A percentile compares a stretch with the other conserved stretches of the same genome.
These are phyloP conservation scores for Grammomys surdaster DNA, from an alignment of 2,113 vertebrate species.

Conservation along the genomic window DNA sequence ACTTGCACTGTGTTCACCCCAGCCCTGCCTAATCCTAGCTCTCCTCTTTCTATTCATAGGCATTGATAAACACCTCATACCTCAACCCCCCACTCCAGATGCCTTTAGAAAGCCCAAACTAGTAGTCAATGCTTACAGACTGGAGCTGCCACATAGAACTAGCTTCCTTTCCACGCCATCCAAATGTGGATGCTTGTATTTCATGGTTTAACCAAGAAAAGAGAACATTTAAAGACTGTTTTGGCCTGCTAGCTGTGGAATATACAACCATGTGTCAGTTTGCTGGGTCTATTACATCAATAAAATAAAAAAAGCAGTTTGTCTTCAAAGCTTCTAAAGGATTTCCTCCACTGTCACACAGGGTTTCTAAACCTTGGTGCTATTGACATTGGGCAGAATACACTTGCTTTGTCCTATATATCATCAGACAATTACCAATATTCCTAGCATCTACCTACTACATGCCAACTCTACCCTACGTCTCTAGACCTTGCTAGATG, in stretches of 20 bases:
- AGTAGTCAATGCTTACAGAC: background rate
- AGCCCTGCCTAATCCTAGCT: background rate
- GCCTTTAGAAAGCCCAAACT: background rate
- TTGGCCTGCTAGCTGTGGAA: background rate
- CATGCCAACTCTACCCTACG: background rate
- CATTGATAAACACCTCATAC: background rate
- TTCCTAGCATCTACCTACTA: background rate
- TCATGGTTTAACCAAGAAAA: background rate
- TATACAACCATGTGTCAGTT: background rate
- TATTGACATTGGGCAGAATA: background rate
- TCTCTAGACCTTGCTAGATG: background rate
- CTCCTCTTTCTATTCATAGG: background rate
- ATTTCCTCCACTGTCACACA: background rate
- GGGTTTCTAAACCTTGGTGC: background rate
- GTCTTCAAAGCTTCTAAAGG: background rate
- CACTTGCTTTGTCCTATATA: background rate
- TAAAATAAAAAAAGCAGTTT: no score
- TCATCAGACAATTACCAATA: no score
- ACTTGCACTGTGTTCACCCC: background rate
- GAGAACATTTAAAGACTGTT: background rate
- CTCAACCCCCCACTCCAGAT: background rate
- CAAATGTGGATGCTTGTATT: background rate
- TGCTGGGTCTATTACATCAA: background rate
- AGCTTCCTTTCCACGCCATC: background rate
- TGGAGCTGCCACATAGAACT: background rate